phyloP scores from a whole-genome alignment of 1,140 invertebrate genomes.

The Pemphigus obesinymphae region DNA sequence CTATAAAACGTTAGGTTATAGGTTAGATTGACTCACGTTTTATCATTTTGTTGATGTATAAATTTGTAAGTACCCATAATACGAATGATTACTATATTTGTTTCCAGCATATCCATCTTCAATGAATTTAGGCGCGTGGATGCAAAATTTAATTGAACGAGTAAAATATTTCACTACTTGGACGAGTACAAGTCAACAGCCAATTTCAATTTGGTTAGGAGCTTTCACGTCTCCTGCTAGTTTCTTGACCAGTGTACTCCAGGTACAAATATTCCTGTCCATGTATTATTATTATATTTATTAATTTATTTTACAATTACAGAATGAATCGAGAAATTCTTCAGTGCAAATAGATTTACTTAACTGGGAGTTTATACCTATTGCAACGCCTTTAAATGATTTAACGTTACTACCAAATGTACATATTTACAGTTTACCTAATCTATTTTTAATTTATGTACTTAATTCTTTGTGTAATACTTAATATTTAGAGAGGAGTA shows the following conservation, averaged over 20 bases:
- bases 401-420: slow-evolving; percentile 62
- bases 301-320: not conserved
- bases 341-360: not conserved
- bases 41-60: too few species aligned
- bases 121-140: slow-evolving; percentile 78
- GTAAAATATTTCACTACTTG: slow-evolving; percentile 69
- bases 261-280: not conserved
- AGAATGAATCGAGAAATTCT: not conserved
- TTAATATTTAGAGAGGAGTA: slow-evolving; percentile 53
- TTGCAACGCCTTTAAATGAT: slow-evolving; percentile 53
- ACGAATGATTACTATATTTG: not conserved
- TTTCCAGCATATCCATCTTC: slow-evolving; percentile 64
- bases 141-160: slow-evolving; percentile 67
- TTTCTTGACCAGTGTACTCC: not conserved
- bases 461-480: not conserved
- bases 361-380: not conserved
- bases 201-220: not conserved
- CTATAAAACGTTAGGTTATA: too few species aligned
- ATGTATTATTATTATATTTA: not conserved
- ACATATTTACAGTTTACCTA: not conserved
- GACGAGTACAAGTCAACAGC: slow-evolving; percentile 67
- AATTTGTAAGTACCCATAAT: not conserved
- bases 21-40: too few species aligned
- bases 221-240: not conserved
- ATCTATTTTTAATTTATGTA: not conserved